Conservation (phyloP, 2,113 vertebrate genomes). For the Trichomycterus rosablanca region DNA sequence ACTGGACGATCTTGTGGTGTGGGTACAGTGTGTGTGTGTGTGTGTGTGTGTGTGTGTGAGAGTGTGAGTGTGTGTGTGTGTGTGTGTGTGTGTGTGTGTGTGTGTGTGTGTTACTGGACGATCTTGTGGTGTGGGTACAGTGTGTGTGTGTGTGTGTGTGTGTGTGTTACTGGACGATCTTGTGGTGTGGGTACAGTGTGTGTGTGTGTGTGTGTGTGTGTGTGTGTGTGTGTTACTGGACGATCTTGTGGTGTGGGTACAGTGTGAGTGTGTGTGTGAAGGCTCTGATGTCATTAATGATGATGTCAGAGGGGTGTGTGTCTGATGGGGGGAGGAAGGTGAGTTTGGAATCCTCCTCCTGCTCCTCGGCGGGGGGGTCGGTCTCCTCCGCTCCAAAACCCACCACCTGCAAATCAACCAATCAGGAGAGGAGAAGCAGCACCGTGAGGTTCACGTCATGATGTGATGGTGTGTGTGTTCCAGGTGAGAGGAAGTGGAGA, state of each 20-base stretch:
- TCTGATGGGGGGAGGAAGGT: slow-evolving; percentile 73
- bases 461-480: too few species aligned
- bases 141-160: neutral
- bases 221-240: slow-evolving; percentile 66
- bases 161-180: neutral
- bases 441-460: neutral
- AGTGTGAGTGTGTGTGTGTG: too few species aligned
- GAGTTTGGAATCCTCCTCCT: slow-evolving; percentile 67
- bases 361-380: slow-evolving; percentile 49
- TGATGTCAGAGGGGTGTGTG: slow-evolving; percentile 57
- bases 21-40: too few species aligned
- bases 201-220: neutral
- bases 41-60: too few species aligned
- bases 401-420: slow-evolving; percentile 72
- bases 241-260: slow-evolving; percentile 90
- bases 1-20: too few species aligned
- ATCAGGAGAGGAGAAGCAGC: neutral
- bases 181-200: too few species aligned
- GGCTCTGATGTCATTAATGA: slow-evolving; percentile 82
- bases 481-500: too few species aligned
- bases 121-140: neutral
- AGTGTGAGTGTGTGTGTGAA: slow-evolving; percentile 84
- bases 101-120: neutral
- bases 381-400: slow-evolving; percentile 83
- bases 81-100: too few species aligned